Evolutionary conservation across 2,797 vertebrate species (phyloP).

Genomic region (Epinephelus malabaricus): DNA sequence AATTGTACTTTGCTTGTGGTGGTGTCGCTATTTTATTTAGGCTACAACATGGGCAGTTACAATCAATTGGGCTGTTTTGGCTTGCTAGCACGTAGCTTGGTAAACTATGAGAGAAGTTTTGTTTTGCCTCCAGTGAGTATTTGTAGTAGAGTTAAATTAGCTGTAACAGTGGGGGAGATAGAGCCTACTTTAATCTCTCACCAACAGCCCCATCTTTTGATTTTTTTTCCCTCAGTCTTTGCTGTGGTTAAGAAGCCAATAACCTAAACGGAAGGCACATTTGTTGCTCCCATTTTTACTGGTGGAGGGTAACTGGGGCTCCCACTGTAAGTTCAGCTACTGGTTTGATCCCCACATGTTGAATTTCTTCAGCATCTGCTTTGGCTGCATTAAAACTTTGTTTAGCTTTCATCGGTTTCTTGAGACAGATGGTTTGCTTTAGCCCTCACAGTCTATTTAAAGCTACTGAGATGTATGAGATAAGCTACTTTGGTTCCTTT

Average conservation of each 20-base stretch:
- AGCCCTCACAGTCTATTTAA: conserved; percentile 53
- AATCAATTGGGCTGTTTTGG: not conserved
- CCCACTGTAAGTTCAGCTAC: conserved; percentile 22
- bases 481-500: conserved; percentile 24
- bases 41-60: not conserved
- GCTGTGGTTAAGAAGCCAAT: conserved; percentile 69
- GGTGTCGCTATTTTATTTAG: not conserved
- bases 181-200: conserved; percentile 19
- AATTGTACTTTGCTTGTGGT: not conserved
- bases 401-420: conserved; percentile 53
- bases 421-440: conserved; percentile 59
- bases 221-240: conserved; percentile 44
- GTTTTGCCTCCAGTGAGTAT: not conserved
- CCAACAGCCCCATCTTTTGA: conserved; percentile 22
- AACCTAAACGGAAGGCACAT: conserved; percentile 68
- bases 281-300: conserved; percentile 65
- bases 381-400: conserved; percentile 56
- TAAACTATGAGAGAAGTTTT: not conserved
- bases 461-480: conserved; percentile 42
- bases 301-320: conserved; percentile 44
- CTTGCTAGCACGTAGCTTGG: not conserved
- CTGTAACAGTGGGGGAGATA: not conserved
- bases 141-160: not conserved
- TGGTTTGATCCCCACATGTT: conserved; percentile 67
- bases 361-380: conserved; percentile 62